Percentiles rank a stretch among this genome's conserved stretches.
These are phyloP conservation scores for Drosophila kokeensis DNA, from an alignment of 2,888 invertebrate genomes.

Conservation along the genomic window DNA sequence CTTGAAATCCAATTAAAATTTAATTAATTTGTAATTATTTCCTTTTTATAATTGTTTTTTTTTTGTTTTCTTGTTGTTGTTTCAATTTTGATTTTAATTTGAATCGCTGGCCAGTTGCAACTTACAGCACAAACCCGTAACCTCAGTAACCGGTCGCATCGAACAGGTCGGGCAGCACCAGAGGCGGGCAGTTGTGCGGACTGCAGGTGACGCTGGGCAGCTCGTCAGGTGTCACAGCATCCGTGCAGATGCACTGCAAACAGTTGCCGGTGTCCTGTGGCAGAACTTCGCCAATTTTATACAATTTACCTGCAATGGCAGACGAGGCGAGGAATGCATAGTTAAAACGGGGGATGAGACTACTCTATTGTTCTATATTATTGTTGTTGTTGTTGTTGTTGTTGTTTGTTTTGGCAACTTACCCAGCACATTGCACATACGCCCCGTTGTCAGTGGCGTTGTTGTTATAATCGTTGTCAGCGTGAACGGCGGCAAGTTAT, in stretches of 20 bases:
- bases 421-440: slow-evolving; percentile 75
- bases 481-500: slow-evolving; percentile 62
- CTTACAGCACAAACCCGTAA: slow-evolving; percentile 77
- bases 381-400: slow-evolving; percentile 5
- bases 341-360: background rate
- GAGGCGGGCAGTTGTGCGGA: slow-evolving; percentile 85
- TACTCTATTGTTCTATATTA: background rate
- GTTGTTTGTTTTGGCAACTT: slow-evolving; percentile 40
- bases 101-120: slow-evolving; percentile 31
- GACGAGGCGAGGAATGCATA: background rate
- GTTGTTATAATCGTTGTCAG: slow-evolving; percentile 73
- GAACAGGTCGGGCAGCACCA: slow-evolving; percentile 84
- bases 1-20: slow-evolving; percentile 48
- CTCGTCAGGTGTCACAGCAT: slow-evolving; percentile 85
- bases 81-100: slow-evolving; percentile 3
- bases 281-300: slow-evolving; percentile 88
- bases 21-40: slow-evolving; percentile 30
- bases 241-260: slow-evolving; percentile 89
- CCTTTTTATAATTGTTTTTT: slow-evolving; percentile 8
- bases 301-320: slow-evolving; percentile 86
- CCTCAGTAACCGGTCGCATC: slow-evolving; percentile 85
- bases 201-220: slow-evolving; percentile 85
- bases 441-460: slow-evolving; percentile 64
- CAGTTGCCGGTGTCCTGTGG: slow-evolving; percentile 90
- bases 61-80: background rate